Evolutionary conservation across 1,140 invertebrate genomes (phyloP), one percentile per base, ranked within the genome.

Genomic region (Samia ricini): DNA sequence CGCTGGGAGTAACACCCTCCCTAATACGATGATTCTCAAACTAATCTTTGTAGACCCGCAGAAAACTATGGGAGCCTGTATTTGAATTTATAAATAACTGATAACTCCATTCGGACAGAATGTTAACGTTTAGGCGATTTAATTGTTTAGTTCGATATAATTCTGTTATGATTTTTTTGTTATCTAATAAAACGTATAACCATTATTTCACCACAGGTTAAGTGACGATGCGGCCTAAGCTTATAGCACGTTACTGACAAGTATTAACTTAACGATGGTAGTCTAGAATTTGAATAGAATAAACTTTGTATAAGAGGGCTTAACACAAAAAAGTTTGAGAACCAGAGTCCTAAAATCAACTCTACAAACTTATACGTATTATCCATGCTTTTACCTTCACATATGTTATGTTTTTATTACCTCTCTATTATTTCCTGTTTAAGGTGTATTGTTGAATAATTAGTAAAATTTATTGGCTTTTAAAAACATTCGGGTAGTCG

Each of bases 301-400:
- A n/a, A n/a, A n/a, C n/a, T n/a, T n/a, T n/a, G n/a, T n/a, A n/a
- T 26, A 26, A 26, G 26, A 4, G 26, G 26, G 8, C 3, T 26
- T 3, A 4, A 15, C 1, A 42, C 4, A 15, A 42, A 7, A 42
- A 42, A 42, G 33, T 7, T 42, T 42, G 33, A 15, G 12, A 42
- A 15, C 33, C 33, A 12, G 15, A 15, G 33, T 4, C 26, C 1
- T 10, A 42, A 42, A 15, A 15, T 42, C 15, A 42, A 15, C 69
- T 54, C 64, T 73, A 69, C 72, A 76, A 78, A 84, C 24, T 73
- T 81, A 77, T 75, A 69, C 64, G 4, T 42, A 42, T 42, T 42
- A 42, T 42, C 3, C 15, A 15, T 42, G 33, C 26, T 4, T 26
- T 42, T 4, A 15, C 10, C 7, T 1, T 12, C n/a, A 42, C 4